These are phyloP conservation scores for Myrmecobius fasciatus DNA, from an alignment of 2,113 vertebrate species.

Conservation along the genomic window DNA sequence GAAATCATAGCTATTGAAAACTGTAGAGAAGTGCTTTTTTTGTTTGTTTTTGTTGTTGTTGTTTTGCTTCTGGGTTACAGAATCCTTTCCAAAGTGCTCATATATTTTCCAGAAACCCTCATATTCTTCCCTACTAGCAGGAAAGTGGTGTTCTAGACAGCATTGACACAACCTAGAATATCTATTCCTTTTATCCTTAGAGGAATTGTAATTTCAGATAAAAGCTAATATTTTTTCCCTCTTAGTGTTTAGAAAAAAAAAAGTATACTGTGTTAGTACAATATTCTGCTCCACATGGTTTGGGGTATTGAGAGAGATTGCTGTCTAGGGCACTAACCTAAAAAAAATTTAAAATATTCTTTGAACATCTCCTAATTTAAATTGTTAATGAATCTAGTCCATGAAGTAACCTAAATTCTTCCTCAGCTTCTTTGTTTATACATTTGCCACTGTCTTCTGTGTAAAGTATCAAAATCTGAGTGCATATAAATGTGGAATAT, in stretches of 20 bases:
- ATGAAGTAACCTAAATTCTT: constrained; percentile 68
- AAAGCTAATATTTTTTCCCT: neutral
- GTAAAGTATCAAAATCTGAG: constrained; percentile 68
- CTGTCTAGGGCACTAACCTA: constrained; percentile 16
- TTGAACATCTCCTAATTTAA: constrained; percentile 19
- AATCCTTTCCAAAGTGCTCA: neutral
- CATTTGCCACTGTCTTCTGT: constrained; percentile 66
- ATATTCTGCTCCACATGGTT: neutral
- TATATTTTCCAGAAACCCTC: neutral
- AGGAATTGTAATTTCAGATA: constrained; percentile 9
- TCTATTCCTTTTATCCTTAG: neutral
- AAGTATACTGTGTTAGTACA: neutral
- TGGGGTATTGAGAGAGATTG: neutral
- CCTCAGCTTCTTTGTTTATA: constrained; percentile 58
- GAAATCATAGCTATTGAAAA: constrained; percentile 38
- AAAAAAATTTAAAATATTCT: constrained; percentile 23
- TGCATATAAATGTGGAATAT: constrained; percentile 28
- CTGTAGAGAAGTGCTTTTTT: neutral
- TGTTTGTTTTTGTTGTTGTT: neutral
- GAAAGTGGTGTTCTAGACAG: neutral
- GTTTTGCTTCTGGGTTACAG: constrained; percentile 38
- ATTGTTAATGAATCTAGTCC: constrained; percentile 39
- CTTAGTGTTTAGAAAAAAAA: neutral
- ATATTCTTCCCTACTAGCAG: neutral
- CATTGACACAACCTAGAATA: neutral